phyloP scores from a whole-genome alignment of 2,113 vertebrate genomes.

The Vombatus ursinus region DNA sequence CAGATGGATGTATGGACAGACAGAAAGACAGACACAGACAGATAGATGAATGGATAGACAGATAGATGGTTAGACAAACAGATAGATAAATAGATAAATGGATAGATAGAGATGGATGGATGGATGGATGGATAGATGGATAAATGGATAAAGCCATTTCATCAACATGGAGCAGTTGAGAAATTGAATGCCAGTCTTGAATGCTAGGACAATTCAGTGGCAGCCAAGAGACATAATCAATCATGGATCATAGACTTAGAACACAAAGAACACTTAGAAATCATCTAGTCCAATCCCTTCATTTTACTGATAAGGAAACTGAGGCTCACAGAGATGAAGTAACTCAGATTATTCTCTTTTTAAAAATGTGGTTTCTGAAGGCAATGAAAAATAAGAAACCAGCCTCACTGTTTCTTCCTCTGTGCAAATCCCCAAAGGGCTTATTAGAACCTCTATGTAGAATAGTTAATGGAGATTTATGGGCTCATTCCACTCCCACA shows the following conservation, averaged over 20 bases:
- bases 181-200: not conserved
- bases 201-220: not conserved
- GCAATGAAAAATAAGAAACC: not conserved
- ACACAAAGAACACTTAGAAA: not conserved
- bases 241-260: not conserved
- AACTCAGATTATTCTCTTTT: not conserved
- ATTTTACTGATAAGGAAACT: not conserved
- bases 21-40: no score
- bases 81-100: not conserved
- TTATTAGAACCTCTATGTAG: not conserved
- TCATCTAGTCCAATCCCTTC: not conserved
- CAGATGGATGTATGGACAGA: no score
- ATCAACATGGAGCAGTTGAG: no score
- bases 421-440: not conserved
- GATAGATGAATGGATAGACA: not conserved
- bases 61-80: no score
- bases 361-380: not conserved
- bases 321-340: not conserved
- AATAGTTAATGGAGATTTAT: not conserved
- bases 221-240: not conserved
- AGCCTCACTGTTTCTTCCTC: not conserved
- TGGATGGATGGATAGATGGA: no score
- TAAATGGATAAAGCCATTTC: no score
- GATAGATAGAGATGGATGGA: not conserved
- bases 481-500: not conserved